Base-by-base conservation (phyloP, 2,888 invertebrate genomes). In the Drosophila atripex region DNA sequence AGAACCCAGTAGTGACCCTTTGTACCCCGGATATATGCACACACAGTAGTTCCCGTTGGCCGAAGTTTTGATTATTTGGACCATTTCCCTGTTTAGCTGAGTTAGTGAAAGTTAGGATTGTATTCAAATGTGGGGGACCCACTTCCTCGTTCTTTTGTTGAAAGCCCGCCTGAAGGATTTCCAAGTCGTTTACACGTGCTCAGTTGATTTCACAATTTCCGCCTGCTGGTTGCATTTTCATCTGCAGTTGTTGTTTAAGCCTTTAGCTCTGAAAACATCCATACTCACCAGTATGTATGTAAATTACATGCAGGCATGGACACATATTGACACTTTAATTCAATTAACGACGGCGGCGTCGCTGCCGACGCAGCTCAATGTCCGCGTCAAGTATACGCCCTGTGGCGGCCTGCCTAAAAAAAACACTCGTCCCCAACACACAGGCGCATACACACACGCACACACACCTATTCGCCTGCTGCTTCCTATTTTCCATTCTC, bases 301-400 rank as follows among this genome's bases (percentile, higher is more conserved):
- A 21, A 9, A 18, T 18, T 43, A 43, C 43, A 21, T 9, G 11
- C 43, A 21, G 16, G 11, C 43, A 43, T 21, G 43, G 21, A 21
- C 47, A 38, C 38, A 46, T 47, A 47, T 73, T 65, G 73, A 69
- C 86, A 73, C 82, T 86, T 83, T 85, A 87, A 87, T 87, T 87
- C 79, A 88, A 87, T 87, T 87, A 87, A 82, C 78, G 79, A 64
- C 71, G 80, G 16, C 59, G 35, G 56, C 82, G 64, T 66, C 82
- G 75, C 77, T 58, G 78, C 53, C 65, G 50, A 21, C 70, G 71
- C 71, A 73, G 83, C 85, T 80, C 88, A 87, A 84, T 85, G 86
- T 89, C 88, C 88, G 59, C 75, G 69, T 77, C 78, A 77, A 74
- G 80, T 78, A 83, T 83, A 68, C 73, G 84, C 85, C 76, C 71